A percentile compares a stretch with the other conserved stretches of the same genome.
These are phyloP conservation scores for Polydrusus tereticollis DNA, from an alignment of 2,888 invertebrate genomes.

Conservation along the genomic window DNA sequence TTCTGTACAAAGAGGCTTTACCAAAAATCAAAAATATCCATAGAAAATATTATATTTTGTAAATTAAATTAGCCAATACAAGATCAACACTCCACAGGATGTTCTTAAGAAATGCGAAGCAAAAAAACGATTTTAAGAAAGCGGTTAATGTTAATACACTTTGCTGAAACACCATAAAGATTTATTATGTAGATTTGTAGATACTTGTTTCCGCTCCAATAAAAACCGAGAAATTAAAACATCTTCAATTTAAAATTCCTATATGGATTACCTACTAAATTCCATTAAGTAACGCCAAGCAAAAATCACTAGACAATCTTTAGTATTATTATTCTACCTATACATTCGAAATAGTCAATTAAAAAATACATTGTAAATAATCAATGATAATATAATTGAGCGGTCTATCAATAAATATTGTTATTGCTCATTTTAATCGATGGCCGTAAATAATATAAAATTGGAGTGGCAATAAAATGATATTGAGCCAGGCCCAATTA, in stretches of 20 bases:
- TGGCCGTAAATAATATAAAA: too few relatives aligned
- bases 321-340: too few relatives aligned
- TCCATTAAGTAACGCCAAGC: not conserved
- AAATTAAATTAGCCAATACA: not conserved
- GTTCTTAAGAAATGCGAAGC: not conserved
- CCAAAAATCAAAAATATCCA: too few relatives aligned
- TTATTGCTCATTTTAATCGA: too few relatives aligned
- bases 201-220: conserved; percentile 14
- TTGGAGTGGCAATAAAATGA: too few relatives aligned
- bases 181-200: conserved; percentile 4
- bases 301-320: not conserved
- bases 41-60: not conserved
- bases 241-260: conserved; percentile 23
- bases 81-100: not conserved
- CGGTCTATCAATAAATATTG: too few relatives aligned
- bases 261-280: conserved; percentile 14
- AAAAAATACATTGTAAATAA: too few relatives aligned
- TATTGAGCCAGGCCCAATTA: too few relatives aligned
- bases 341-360: too few relatives aligned
- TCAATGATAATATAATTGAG: too few relatives aligned
- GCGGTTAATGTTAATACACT: not conserved
- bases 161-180: not conserved
- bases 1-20: too few relatives aligned
- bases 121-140: conserved; percentile 7
- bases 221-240: conserved; percentile 21